Evolutionary conservation across 1,140 invertebrate genomes (phyloP).

Genomic region (Pantala flavescens): DNA sequence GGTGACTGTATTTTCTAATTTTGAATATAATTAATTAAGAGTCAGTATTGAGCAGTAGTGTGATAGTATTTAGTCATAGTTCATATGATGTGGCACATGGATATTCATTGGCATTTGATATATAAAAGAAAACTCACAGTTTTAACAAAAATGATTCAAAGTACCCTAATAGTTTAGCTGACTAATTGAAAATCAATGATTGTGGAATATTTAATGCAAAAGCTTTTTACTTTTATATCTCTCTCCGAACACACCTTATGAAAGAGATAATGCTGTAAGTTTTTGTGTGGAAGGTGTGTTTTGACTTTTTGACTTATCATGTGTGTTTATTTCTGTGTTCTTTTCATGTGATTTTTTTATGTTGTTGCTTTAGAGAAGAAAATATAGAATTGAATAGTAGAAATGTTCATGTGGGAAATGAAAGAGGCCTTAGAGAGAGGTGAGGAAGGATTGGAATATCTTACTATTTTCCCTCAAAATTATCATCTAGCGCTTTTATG

Average conservation of each 20-base stretch:
- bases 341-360: conserved; percentile 5
- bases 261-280: conserved; percentile 2
- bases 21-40: conserved; percentile 8
- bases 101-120: background rate
- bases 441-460: background rate
- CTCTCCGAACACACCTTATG: background rate
- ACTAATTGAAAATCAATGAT: conserved; percentile 3
- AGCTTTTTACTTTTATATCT: conserved; percentile 2
- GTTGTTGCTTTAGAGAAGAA: conserved; percentile 1
- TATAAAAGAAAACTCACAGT: conserved; percentile 7
- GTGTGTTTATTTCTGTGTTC: conserved; percentile 6
- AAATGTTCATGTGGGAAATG: background rate
- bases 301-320: background rate
- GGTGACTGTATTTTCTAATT: conserved; percentile 27
- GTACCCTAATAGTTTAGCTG: background rate
- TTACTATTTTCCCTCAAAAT: no score
- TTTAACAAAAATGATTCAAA: conserved; percentile 3
- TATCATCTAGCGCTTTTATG: no score
- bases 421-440: background rate
- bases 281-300: background rate
- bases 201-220: background rate
- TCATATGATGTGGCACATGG: conserved; percentile 1
- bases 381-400: background rate
- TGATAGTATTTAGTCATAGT: background rate
- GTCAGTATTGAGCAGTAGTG: conserved; percentile 11